A percentile compares a stretch with the other conserved stretches of the same genome.
phyloP scores from a whole-genome alignment of 2,797 vertebrate species.

The Benthosema pterotum region DNA sequence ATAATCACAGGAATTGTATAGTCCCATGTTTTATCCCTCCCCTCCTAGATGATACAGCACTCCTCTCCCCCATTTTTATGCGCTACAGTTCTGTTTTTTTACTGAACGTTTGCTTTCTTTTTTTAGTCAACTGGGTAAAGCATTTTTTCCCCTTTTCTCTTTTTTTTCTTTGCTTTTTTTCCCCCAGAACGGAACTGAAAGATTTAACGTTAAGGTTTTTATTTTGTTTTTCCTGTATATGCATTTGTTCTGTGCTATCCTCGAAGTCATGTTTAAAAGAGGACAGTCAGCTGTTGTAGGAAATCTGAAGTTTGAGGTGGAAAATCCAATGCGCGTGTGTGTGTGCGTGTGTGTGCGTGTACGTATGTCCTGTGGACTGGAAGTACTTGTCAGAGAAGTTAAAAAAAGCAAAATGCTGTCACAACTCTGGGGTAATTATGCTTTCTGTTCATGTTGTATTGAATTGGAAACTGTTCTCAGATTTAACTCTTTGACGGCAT shows the following conservation, averaged over 20 bases:
- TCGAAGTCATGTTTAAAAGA: slow-evolving; percentile 26
- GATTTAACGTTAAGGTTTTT: slow-evolving; percentile 47
- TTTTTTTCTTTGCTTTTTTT: too few species aligned
- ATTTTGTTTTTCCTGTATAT: slow-evolving; percentile 56
- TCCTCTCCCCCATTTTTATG: slow-evolving; percentile 36
- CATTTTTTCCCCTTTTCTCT: slow-evolving; percentile 1
- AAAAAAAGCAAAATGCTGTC: slow-evolving; percentile 29
- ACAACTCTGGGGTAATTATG: slow-evolving; percentile 40
- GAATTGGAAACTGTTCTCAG: slow-evolving; percentile 52
- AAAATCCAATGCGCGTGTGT: not conserved
- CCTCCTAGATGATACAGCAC: slow-evolving; percentile 23
- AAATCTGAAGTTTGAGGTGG: slow-evolving; percentile 32
- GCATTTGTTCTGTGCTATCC: slow-evolving; percentile 52
- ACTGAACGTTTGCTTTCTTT: slow-evolving; percentile 59
- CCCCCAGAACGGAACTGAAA: slow-evolving; percentile 28
- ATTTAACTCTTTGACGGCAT: slow-evolving; percentile 52
- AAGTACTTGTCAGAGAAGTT: slow-evolving; percentile 49
- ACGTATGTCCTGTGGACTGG: slow-evolving; percentile 56
- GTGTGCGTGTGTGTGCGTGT: slow-evolving; percentile 12
- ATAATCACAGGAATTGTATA: slow-evolving; percentile 40
- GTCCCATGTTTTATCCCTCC: slow-evolving; percentile 27
- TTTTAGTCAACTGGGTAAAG: slow-evolving; percentile 55
- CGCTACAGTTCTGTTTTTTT: slow-evolving; percentile 53
- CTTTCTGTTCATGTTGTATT: slow-evolving; percentile 64
- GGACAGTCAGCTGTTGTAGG: slow-evolving; percentile 21